Evolutionary conservation across 2,113 vertebrate species (phyloP).

Genomic region (Pavo muticus): DNA sequence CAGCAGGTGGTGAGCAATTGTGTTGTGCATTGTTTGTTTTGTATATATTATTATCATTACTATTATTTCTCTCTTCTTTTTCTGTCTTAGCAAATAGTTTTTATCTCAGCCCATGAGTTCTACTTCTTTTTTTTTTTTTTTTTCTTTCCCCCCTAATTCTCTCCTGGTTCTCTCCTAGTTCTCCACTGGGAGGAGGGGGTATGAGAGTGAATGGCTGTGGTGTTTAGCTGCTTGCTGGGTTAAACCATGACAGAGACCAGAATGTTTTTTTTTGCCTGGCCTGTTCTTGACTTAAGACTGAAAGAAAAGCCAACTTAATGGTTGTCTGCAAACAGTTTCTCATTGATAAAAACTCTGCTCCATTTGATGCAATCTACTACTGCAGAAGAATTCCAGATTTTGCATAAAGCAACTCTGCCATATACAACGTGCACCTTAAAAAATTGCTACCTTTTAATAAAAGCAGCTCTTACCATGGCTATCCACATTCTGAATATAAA

Average conservation of each 20-base stretch:
- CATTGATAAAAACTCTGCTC: not conserved
- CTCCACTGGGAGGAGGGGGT: too few relatives aligned
- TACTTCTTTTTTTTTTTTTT: too few relatives aligned
- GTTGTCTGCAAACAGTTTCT: not conserved
- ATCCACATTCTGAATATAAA: not conserved
- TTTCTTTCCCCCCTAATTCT: too few relatives aligned
- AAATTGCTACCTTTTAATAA: not conserved
- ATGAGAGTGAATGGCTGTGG: too few relatives aligned
- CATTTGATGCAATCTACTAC: not conserved
- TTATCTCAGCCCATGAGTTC: too few relatives aligned
- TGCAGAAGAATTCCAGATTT: not conserved
- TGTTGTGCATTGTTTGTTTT: too few relatives aligned
- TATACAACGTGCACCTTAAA: not conserved
- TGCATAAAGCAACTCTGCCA: not conserved
- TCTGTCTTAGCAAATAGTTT: too few relatives aligned
- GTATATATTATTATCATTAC: too few relatives aligned
- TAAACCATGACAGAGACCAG: not conserved
- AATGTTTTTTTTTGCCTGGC: not conserved
- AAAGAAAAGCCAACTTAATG: constrained; percentile 4
- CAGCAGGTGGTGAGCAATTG: too few relatives aligned
- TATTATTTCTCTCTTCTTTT: too few relatives aligned
- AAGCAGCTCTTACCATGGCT: not conserved
- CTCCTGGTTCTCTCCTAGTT: too few relatives aligned
- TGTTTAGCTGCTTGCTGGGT: too few relatives aligned
- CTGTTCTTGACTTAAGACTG: not conserved